Conservation (phyloP, 2,888 invertebrate species). For the Ganaspis brasiliensis region DNA sequence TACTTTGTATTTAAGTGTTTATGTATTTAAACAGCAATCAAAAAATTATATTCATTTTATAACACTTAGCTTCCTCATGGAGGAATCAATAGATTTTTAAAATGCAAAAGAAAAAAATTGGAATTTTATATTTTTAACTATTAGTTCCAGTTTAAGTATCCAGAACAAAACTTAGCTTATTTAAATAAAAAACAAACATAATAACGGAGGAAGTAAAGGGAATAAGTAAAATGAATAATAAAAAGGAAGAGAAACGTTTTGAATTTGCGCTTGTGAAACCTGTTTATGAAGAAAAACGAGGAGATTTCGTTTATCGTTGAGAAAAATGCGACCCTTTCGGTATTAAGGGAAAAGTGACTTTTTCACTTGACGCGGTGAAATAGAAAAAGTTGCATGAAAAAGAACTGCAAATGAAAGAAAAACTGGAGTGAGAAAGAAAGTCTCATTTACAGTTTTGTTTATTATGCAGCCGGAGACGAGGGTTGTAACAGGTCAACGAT, state of each 20-base stretch:
- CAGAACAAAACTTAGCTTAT: background rate
- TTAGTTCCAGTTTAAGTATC: too few relatives aligned
- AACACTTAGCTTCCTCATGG: too few relatives aligned
- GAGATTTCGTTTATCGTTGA: background rate
- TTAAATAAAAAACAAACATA: background rate
- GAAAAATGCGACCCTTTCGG: slow-evolving; percentile 6
- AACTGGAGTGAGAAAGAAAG: slow-evolving; percentile 45
- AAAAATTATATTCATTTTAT: too few relatives aligned
- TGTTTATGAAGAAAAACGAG: background rate
- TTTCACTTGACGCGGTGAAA: slow-evolving; percentile 41
- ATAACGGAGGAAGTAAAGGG: background rate
- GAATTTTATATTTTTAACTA: too few relatives aligned
- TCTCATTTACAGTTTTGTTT: slow-evolving; percentile 70
- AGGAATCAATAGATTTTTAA: too few relatives aligned
- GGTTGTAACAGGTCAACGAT: slow-evolving; percentile 67
- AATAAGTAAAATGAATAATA: background rate
- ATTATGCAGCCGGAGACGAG: slow-evolving; percentile 60
- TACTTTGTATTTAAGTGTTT: too few relatives aligned
- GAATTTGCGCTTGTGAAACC: background rate
- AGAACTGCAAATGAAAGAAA: slow-evolving; percentile 21
- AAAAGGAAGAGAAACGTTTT: background rate
- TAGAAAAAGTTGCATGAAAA: slow-evolving; percentile 27
- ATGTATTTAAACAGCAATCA: too few relatives aligned
- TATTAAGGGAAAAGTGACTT: background rate
- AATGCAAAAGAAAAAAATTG: too few relatives aligned